Conservation (phyloP, 2,797 vertebrate genomes). For the Eulemur coronatus region DNA sequence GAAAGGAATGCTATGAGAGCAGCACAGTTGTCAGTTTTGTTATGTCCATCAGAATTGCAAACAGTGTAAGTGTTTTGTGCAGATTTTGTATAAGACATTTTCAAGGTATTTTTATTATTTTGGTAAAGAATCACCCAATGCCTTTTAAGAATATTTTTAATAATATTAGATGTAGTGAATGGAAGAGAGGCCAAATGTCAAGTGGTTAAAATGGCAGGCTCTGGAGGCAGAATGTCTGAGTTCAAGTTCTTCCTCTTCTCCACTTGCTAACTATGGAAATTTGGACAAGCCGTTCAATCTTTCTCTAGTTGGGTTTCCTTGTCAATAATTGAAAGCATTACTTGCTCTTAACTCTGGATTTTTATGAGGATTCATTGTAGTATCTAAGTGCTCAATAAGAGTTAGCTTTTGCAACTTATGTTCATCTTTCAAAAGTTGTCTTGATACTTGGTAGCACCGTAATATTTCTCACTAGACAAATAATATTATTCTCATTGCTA, state of each 20-base stretch:
- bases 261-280: not conserved
- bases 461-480: not conserved
- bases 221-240: not conserved
- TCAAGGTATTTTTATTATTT: conserved; percentile 5
- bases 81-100: not conserved
- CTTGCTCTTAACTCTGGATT: not conserved
- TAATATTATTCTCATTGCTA: not conserved
- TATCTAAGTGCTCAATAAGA: not conserved
- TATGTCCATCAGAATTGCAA: not conserved
- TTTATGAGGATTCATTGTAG: not conserved
- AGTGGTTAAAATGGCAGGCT: not conserved
- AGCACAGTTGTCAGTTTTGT: not conserved
- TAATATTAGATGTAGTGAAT: not conserved
- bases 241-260: not conserved
- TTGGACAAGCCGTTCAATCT: not conserved
- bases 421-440: not conserved
- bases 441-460: not conserved
- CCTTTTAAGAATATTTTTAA: not conserved
- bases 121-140: not conserved
- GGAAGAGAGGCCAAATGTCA: not conserved
- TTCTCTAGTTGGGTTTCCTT: not conserved
- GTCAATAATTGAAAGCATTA: not conserved
- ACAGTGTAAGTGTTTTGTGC: not conserved
- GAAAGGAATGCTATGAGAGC: not conserved
- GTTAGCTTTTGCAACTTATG: not conserved